Evolutionary conservation across 2,113 vertebrate genomes (phyloP), one percentile per base, ranked within the genome.

Genomic region (Amia ocellicauda): DNA sequence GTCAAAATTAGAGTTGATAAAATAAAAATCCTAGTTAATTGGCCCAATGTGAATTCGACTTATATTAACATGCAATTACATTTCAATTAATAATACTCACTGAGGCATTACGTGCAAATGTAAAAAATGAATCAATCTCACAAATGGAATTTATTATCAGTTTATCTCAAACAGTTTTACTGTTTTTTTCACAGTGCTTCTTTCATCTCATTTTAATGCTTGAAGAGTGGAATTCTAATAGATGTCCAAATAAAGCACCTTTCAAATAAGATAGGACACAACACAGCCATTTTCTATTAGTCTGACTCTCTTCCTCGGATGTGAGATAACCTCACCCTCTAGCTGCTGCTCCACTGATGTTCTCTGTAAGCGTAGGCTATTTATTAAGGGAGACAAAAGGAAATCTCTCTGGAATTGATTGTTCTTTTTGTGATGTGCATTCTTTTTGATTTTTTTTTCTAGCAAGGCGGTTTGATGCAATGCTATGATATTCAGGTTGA

Each of bases 231-330:
- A 77, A 69, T 73, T 78, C 78, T 69, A 74, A 79, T 72, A 76
- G 64, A 66, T 66, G 72, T 74, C 75, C 7, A 65, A 61, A 60
- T 60, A 68, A 56, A 14, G 60, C 42, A 60, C 68, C 69, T 79
- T 73, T 77, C 58, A 78, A 72, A 83, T 79, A 69, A 71, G 71
- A 76, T 61, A 28, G 64, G 63, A 70, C 69, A 70, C 75, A 79
- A 72, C 65, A 26, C 51, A 63, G 68, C 61, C 67, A 80, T 78
- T 78, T 83, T 79, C 71, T 74, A 74, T 76, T 66, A 68, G 62
- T 53, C 55, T 52, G 19, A 36, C 58, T 62, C 58, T 49, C 52
- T 22, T 22, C 27, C 2, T 10, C 29, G 56, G 51, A 53, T 53
- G 20, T 7, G 51, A 53, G 51, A 53, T 53, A 53, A 53, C 51